Percentiles rank a stretch among this genome's conserved stretches.
phyloP scores from a whole-genome alignment of 1,140 invertebrate genomes.

The Acromyrmex echinatior region DNA sequence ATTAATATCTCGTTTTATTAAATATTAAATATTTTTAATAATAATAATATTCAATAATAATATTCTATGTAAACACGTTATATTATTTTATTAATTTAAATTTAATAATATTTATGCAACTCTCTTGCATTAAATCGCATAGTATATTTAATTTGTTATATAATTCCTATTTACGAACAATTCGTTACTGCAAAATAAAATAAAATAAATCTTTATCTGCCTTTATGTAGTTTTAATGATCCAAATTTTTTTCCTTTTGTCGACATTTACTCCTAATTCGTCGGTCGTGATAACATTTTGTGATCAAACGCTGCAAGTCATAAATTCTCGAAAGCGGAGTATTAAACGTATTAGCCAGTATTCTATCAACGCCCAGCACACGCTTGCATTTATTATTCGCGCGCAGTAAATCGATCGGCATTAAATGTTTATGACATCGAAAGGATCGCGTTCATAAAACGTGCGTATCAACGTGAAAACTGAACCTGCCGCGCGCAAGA shows the following conservation, averaged over 20 bases:
- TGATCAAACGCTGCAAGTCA: conserved; percentile 44
- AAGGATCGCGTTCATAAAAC: conserved; percentile 50
- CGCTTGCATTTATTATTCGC: conserved; percentile 57
- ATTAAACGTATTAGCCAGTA: conserved; percentile 56
- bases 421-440: conserved; percentile 71
- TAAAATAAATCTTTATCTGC: background rate
- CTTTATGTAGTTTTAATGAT: background rate
- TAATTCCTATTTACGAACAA: background rate
- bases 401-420: conserved; percentile 62
- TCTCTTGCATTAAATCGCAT: background rate
- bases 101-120: background rate
- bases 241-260: background rate
- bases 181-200: conserved; percentile 14
- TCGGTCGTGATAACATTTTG: background rate
- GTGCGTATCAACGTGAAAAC: background rate
- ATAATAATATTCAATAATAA: background rate
- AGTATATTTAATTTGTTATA: background rate
- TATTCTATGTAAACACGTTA: background rate
- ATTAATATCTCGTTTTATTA: background rate
- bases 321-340: conserved; percentile 33
- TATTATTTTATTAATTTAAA: conserved; percentile 5
- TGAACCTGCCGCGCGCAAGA: background rate
- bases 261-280: conserved; percentile 4
- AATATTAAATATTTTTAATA: background rate
- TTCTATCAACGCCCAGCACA: conserved; percentile 53